Percentiles rank a stretch among this genome's conserved stretches.
Conservation (phyloP, 2,888 invertebrate species). For the Chymomyza fuscimana region DNA sequence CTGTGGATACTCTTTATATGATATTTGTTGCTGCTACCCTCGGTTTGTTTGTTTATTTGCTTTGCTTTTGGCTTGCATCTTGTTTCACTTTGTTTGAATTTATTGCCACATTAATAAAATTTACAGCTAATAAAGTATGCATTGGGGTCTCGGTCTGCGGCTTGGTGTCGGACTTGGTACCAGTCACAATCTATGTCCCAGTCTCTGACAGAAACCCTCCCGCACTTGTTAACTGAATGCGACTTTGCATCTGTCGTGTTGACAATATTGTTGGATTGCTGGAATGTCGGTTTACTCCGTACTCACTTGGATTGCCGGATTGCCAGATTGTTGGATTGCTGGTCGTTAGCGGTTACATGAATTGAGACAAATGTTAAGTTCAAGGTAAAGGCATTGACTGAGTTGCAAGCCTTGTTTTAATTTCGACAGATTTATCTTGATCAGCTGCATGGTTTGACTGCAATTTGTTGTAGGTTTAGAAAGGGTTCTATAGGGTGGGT, state of each 20-base stretch:
- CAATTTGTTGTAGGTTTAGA: neutral
- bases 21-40: conserved; percentile 24
- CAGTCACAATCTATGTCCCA: neutral
- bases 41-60: conserved; percentile 9
- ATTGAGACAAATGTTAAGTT: neutral
- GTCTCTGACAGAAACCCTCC: neutral
- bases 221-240: conserved; percentile 1
- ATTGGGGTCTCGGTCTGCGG: conserved; percentile 53
- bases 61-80: conserved; percentile 25
- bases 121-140: conserved; percentile 76
- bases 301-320: neutral
- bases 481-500: neutral
- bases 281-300: neutral
- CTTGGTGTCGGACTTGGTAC: neutral
- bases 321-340: neutral
- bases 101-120: conserved; percentile 72
- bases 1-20: conserved; percentile 26
- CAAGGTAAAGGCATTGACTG: conserved; percentile 14
- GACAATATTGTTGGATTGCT: conserved; percentile 22
- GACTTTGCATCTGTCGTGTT: conserved; percentile 3
- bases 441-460: conserved; percentile 20
- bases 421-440: neutral
- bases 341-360: neutral
- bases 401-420: conserved; percentile 3
- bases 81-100: conserved; percentile 66